Evolutionary conservation across 2,888 invertebrate genomes (phyloP).

Genomic region (Sarcophaga variegata): DNA sequence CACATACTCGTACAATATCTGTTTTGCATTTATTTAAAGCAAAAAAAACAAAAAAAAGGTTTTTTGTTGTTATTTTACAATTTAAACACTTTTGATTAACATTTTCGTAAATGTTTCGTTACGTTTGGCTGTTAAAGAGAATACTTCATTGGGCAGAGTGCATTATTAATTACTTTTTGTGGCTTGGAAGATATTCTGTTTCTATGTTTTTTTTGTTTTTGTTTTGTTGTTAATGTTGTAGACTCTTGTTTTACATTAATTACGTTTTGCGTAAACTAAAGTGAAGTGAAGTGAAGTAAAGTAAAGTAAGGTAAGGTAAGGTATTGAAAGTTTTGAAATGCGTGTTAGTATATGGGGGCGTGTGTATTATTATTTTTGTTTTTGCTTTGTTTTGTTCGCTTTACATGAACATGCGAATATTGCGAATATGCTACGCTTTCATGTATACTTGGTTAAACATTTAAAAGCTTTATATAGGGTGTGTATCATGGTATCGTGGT

Average conservation of each 20-base stretch:
- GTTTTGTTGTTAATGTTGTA: constrained; percentile 9
- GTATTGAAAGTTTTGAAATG: background rate
- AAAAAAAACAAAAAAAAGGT: background rate
- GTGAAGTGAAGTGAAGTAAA: background rate
- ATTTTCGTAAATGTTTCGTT: constrained; percentile 31
- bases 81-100: constrained; percentile 51
- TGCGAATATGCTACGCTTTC: background rate
- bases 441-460: background rate
- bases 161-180: constrained; percentile 64
- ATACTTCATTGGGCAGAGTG: constrained; percentile 56
- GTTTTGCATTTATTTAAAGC: background rate
- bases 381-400: background rate
- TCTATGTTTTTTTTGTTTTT: background rate
- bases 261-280: constrained; percentile 53
- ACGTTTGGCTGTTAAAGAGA: constrained; percentile 45
- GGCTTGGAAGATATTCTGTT: constrained; percentile 20
- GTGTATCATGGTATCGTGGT: constrained; percentile 5
- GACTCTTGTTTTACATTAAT: constrained; percentile 60
- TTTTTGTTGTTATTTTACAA: background rate
- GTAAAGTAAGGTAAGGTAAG: background rate
- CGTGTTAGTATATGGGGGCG: background rate
- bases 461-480: background rate
- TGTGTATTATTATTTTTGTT: background rate
- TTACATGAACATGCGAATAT: background rate
- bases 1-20: background rate